Evolutionary conservation across 2,113 vertebrate species (phyloP).

Genomic region (Proterorhinus semilunaris): DNA sequence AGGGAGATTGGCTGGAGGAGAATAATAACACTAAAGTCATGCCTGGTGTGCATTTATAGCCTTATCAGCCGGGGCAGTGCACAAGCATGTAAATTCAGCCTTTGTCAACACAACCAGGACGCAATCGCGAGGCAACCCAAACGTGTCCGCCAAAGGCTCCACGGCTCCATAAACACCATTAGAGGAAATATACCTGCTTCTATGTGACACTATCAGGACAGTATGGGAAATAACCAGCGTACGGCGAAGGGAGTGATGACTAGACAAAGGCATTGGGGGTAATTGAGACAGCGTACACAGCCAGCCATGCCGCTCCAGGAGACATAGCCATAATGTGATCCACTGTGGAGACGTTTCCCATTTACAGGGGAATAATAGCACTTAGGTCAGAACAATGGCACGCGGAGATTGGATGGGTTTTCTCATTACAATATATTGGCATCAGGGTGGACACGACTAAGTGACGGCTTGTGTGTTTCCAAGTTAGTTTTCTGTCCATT

Average conservation of each 20-base stretch:
- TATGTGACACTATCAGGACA: slow-evolving; percentile 44
- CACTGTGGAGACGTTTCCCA: slow-evolving; percentile 50
- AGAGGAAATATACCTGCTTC: slow-evolving; percentile 31
- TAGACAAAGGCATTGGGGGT: slow-evolving; percentile 51
- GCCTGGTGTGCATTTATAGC: slow-evolving; percentile 38
- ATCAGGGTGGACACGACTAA: slow-evolving; percentile 27
- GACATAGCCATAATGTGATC: slow-evolving; percentile 57
- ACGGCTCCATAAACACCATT: slow-evolving; percentile 39
- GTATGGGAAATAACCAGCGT: slow-evolving; percentile 50
- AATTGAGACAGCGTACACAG: slow-evolving; percentile 54
- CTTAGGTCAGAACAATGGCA: slow-evolving; percentile 57
- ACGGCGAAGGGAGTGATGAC: slow-evolving; percentile 51
- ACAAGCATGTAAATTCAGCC: slow-evolving; percentile 23
- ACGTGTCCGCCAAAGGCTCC: slow-evolving; percentile 24
- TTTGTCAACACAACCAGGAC: slow-evolving; percentile 43
- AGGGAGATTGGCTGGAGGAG: slow-evolving; percentile 24
- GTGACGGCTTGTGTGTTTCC: slow-evolving; percentile 16
- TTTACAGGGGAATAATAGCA: slow-evolving; percentile 55
- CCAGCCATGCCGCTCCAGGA: slow-evolving; percentile 48
- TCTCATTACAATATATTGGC: slow-evolving; percentile 57
- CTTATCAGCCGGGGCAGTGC: slow-evolving; percentile 43
- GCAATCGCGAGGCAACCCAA: slow-evolving; percentile 15
- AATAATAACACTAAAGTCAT: slow-evolving; percentile 26
- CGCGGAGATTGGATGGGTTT: slow-evolving; percentile 45
- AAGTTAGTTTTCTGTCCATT: slow-evolving; percentile 16